phyloP scores from a whole-genome alignment of 2,797 vertebrate genomes.

The Hoplostethus mediterraneus region DNA sequence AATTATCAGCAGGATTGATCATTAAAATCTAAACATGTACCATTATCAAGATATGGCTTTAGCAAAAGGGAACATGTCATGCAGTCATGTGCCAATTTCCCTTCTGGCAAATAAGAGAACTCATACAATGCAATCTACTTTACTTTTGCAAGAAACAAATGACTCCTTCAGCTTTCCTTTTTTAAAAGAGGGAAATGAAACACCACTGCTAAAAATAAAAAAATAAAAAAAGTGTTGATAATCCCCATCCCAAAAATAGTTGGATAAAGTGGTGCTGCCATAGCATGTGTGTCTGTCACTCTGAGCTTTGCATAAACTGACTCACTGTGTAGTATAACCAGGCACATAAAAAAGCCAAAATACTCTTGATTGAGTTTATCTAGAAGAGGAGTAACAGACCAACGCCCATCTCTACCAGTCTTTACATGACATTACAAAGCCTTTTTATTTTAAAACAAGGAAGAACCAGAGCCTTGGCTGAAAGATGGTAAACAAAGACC shows the following conservation, averaged over 20 bases:
- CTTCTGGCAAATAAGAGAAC: background rate
- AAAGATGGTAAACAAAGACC: background rate
- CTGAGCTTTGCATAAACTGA: slow-evolving; percentile 35
- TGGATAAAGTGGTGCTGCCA: slow-evolving; percentile 28
- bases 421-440: too few species aligned
- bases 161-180: slow-evolving; percentile 20
- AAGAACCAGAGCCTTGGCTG: background rate
- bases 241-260: slow-evolving; percentile 72
- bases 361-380: slow-evolving; percentile 3
- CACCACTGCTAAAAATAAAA: slow-evolving; percentile 8
- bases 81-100: slow-evolving; percentile 12
- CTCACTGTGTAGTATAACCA: background rate
- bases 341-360: slow-evolving; percentile 16
- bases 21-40: background rate
- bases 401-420: slow-evolving; percentile 3
- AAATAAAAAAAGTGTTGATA: slow-evolving; percentile 23
- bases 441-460: background rate
- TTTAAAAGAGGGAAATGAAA: slow-evolving; percentile 45
- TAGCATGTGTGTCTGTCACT: slow-evolving; percentile 79
- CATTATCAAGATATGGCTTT: background rate
- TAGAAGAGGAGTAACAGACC: slow-evolving; percentile 10
- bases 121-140: slow-evolving; percentile 6
- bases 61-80: background rate
- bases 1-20: background rate
- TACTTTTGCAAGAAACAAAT: slow-evolving; percentile 23